These are phyloP conservation scores for Drosophila kuntzei DNA, from an alignment of 2,888 invertebrate genomes.

Conservation along the genomic window DNA sequence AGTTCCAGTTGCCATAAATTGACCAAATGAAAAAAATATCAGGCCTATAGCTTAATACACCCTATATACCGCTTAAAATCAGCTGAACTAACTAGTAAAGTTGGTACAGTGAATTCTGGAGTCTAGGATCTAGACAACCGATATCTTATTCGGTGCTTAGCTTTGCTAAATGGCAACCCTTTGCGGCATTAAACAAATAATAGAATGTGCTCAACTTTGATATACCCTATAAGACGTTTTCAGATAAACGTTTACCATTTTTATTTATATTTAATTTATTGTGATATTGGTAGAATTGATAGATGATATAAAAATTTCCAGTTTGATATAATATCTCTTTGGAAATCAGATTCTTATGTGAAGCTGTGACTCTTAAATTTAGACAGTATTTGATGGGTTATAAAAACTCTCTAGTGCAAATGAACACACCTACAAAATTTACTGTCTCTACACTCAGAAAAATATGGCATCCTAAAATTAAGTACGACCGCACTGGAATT, in stretches of 20 bases:
- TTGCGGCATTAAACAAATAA: neutral
- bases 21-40: constrained; percentile 7
- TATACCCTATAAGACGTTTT: neutral
- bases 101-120: neutral
- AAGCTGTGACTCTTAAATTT: neutral
- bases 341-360: neutral
- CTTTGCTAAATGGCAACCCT: constrained; percentile 31
- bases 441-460: neutral
- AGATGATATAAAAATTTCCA: too few relatives aligned
- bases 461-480: too few relatives aligned
- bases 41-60: constrained; percentile 4
- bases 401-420: neutral
- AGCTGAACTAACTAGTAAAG: neutral
- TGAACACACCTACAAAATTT: constrained; percentile 20
- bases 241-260: too few relatives aligned
- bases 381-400: neutral
- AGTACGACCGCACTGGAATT: too few relatives aligned
- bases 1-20: constrained; percentile 41
- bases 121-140: constrained; percentile 13
- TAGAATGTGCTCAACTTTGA: neutral
- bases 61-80: constrained; percentile 13
- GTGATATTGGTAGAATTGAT: too few relatives aligned
- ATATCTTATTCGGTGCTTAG: constrained; percentile 25
- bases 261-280: neutral
- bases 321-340: neutral